Percentiles rank a stretch among this genome's conserved stretches.
phyloP scores from a whole-genome alignment of 2,113 vertebrate genomes.

The Nestor notabilis region DNA sequence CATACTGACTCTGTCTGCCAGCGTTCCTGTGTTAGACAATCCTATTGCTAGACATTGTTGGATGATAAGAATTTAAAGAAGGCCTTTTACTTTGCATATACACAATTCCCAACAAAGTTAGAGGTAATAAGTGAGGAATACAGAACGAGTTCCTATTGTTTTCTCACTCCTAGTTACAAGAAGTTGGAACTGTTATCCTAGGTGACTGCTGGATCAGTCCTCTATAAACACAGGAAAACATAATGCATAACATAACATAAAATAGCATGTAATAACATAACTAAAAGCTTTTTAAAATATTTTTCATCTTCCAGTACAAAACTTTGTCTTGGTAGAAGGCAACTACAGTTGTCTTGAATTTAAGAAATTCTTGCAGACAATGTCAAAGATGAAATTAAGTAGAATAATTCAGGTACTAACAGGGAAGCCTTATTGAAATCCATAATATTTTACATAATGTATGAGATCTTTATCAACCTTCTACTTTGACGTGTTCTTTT shows the following conservation, averaged over 20 bases:
- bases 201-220: not conserved
- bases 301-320: not conserved
- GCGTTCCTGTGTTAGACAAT: not conserved
- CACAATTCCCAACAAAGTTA: not conserved
- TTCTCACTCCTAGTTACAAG: not conserved
- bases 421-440: not conserved
- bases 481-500: not conserved
- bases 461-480: not conserved
- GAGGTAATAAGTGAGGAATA: not conserved
- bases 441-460: not conserved
- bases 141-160: not conserved
- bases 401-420: not conserved
- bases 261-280: not conserved
- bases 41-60: not conserved
- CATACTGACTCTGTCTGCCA: not conserved
- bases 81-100: not conserved
- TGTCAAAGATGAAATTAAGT: not conserved
- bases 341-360: not conserved
- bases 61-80: not conserved
- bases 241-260: not conserved
- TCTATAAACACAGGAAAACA: not conserved
- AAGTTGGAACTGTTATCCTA: not conserved
- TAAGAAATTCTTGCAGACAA: slow-evolving; percentile 1
- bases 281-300: not conserved
- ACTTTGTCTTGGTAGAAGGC: not conserved